Conservation (phyloP, 2,888 invertebrate genomes). For the Lutraria lutraria region DNA sequence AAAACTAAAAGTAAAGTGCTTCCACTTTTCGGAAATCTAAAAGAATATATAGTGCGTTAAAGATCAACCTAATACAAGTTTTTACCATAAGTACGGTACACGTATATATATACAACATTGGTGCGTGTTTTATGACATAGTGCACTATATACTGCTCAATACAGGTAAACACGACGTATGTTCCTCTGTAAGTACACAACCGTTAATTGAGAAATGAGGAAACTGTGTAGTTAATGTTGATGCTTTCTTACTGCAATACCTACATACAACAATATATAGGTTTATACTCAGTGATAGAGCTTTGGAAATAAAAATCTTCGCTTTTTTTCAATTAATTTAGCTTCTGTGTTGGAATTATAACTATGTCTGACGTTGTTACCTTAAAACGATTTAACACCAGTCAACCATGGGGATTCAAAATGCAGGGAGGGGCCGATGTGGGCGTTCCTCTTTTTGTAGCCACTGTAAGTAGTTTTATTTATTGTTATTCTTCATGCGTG, state of each 20-base stretch:
- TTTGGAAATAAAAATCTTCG: not conserved
- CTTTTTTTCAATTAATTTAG: not conserved
- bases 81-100: not conserved
- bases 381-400: conserved; percentile 82
- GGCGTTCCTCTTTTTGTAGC: conserved; percentile 84
- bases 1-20: no score
- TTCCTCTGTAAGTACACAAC: not conserved
- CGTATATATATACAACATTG: not conserved
- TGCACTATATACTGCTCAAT: not conserved
- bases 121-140: not conserved
- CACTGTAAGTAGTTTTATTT: conserved; percentile 78
- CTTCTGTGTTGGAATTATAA: conserved; percentile 26
- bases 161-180: not conserved
- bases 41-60: no score
- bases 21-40: no score
- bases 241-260: not conserved
- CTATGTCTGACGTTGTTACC: conserved; percentile 61
- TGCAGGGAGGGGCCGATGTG: conserved; percentile 85
- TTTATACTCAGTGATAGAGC: not conserved
- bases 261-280: not conserved
- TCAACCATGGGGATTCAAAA: conserved; percentile 86
- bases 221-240: not conserved
- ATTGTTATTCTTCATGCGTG: not conserved
- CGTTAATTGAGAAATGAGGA: conserved; percentile 29
- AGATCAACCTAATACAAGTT: not conserved